A percentile compares a stretch with the other conserved stretches of the same genome.
These are phyloP conservation scores for Tetrao urogallus DNA, from an alignment of 2,113 vertebrate genomes.

Conservation along the genomic window DNA sequence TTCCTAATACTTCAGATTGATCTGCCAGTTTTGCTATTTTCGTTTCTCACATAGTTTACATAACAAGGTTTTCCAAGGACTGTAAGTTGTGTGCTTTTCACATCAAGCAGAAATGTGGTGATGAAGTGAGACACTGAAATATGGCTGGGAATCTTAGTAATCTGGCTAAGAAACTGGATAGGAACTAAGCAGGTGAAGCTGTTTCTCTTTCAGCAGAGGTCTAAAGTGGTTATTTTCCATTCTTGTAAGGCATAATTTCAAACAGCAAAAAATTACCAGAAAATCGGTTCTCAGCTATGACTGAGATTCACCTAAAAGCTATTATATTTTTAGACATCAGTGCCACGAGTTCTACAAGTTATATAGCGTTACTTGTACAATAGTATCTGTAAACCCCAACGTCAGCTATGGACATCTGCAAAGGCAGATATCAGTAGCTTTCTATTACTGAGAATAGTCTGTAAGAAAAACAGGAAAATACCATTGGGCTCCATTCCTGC, in stretches of 20 bases:
- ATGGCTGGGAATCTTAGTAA: background rate
- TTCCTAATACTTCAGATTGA: background rate
- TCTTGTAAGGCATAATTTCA: background rate
- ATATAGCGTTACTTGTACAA: constrained; percentile 5
- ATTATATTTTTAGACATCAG: background rate
- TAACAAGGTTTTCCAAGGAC: background rate
- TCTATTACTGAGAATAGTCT: constrained; percentile 22
- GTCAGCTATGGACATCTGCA: constrained; percentile 50
- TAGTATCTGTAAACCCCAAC: constrained; percentile 42
- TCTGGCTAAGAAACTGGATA: background rate
- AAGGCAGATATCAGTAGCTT: constrained; percentile 62
- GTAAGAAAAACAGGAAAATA: constrained; percentile 54
- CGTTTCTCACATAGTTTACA: background rate
- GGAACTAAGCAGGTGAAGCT: background rate
- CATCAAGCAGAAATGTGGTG: background rate
- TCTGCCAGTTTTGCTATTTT: background rate
- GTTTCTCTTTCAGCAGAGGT: background rate
- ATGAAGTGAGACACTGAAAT: background rate
- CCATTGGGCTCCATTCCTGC: constrained; percentile 47
- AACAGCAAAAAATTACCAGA: background rate
- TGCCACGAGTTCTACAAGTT: background rate
- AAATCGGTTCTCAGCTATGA: background rate
- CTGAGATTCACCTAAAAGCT: background rate
- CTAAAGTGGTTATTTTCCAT: background rate
- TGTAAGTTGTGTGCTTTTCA: background rate